These are phyloP conservation scores for Marasmarcha lunaedactyla DNA, from an alignment of 2,888 invertebrate species.

Conservation along the genomic window DNA sequence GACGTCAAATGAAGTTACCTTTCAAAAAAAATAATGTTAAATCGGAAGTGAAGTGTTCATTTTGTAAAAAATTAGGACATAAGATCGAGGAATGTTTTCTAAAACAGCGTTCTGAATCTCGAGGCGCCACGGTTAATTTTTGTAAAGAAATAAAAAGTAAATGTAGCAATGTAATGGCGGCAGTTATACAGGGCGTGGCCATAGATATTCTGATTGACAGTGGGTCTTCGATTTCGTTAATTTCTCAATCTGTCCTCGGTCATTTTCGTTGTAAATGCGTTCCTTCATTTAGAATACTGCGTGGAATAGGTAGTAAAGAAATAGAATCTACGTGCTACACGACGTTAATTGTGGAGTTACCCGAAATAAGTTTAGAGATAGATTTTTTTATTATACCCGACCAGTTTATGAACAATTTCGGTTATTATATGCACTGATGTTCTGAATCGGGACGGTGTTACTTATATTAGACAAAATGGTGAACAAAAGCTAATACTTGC, in stretches of 20 bases:
- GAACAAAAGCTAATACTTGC: too few relatives aligned
- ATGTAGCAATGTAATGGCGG: too few relatives aligned
- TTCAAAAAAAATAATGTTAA: too few relatives aligned
- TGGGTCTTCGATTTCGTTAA: conserved; percentile 11
- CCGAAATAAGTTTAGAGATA: conserved; percentile 11
- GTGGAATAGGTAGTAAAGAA: conserved; percentile 13
- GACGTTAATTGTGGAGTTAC: conserved; percentile 10
- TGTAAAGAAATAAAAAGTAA: too few relatives aligned
- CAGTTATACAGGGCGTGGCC: conserved; percentile 10
- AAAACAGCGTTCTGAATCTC: too few relatives aligned
- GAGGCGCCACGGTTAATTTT: too few relatives aligned
- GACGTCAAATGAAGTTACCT: too few relatives aligned
- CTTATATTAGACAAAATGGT: too few relatives aligned
- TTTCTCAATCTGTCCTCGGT: conserved; percentile 6
- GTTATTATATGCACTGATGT: conserved; percentile 14
- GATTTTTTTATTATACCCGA: too few relatives aligned
- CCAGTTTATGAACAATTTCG: conserved; percentile 9
- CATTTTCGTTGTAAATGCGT: conserved; percentile 4
- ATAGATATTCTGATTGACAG: conserved; percentile 14
- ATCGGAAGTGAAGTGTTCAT: too few relatives aligned
- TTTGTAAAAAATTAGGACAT: too few relatives aligned
- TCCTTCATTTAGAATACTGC: conserved; percentile 7
- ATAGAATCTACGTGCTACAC: conserved; percentile 10
- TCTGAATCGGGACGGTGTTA: neutral
- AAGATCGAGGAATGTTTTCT: too few relatives aligned